phyloP scores from a whole-genome alignment of 2,113 vertebrate species.

The Coptodon bakossiorum region DNA sequence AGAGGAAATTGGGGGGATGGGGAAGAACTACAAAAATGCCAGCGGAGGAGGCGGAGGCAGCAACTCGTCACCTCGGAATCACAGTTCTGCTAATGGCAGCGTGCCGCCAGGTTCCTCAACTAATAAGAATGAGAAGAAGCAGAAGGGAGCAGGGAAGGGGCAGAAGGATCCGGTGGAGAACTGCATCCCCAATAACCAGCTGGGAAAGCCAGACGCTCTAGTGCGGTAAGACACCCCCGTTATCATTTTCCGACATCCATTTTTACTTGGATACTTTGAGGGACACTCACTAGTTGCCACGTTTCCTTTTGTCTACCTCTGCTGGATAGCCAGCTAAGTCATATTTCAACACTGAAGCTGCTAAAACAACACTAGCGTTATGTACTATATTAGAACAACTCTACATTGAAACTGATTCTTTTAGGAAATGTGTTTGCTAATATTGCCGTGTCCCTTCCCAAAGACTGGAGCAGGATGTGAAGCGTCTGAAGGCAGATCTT shows the following conservation, averaged over 20 bases:
- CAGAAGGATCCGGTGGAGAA: conserved; percentile 96
- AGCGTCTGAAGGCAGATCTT: conserved; percentile 96
- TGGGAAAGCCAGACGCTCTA: conserved; percentile 91
- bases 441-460: not conserved
- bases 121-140: conserved; percentile 89
- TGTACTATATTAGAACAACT: not conserved
- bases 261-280: not conserved
- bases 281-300: not conserved
- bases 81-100: conserved; percentile 89
- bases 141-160: conserved; percentile 87
- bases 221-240: conserved; percentile 75
- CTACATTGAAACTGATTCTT: not conserved
- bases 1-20: conserved; percentile 77
- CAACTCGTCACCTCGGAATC: conserved; percentile 89
- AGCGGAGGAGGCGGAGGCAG: conserved; percentile 77
- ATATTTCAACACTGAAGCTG: not conserved
- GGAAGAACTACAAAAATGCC: conserved; percentile 91
- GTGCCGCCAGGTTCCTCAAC: conserved; percentile 76
- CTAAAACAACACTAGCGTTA: not conserved
- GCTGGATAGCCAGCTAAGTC: not conserved
- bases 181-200: conserved; percentile 98
- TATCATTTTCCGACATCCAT: not conserved
- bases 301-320: not conserved
- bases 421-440: not conserved
- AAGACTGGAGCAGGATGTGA: conserved; percentile 98